A percentile compares a stretch with the other conserved stretches of the same genome.
Conservation (phyloP, 2,888 invertebrate species). For the Xestobium rufovillosum region DNA sequence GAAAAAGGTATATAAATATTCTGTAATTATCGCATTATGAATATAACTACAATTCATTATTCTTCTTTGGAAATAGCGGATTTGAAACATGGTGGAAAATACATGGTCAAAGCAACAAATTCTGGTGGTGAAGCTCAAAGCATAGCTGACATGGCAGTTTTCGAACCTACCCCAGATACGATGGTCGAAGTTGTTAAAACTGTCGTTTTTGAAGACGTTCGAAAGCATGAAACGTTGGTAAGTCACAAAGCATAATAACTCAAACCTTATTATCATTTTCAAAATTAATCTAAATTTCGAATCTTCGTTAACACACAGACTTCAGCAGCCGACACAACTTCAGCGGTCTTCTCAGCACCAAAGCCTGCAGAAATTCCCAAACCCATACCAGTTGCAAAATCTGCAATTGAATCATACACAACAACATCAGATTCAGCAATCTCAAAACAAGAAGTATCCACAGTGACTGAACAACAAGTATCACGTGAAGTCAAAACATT, state of each 20-base stretch:
- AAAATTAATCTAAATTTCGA: too few species aligned
- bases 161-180: slow-evolving; percentile 60
- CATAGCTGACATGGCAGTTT: slow-evolving; percentile 69
- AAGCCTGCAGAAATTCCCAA: slow-evolving; percentile 25
- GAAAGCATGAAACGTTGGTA: slow-evolving; percentile 44
- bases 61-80: slow-evolving; percentile 48
- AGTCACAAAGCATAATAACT: too few species aligned
- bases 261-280: too few species aligned
- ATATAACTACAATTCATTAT: slow-evolving; percentile 11
- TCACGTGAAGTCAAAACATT: slow-evolving; percentile 38
- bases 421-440: slow-evolving; percentile 20
- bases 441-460: slow-evolving; percentile 36
- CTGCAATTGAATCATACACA: not conserved
- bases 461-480: slow-evolving; percentile 35
- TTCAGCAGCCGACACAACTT: slow-evolving; percentile 33
- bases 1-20: slow-evolving; percentile 53
- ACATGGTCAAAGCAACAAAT: slow-evolving; percentile 67
- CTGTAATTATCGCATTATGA: not conserved
- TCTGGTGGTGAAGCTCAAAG: slow-evolving; percentile 76
- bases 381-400: too few species aligned
- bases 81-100: slow-evolving; percentile 64
- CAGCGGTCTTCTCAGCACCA: slow-evolving; percentile 29
- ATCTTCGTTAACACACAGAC: too few species aligned
- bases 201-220: slow-evolving; percentile 53
- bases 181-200: slow-evolving; percentile 62